Percentiles rank a stretch among this genome's conserved stretches.
These are phyloP conservation scores for Beaufortia kweichowensis DNA, from an alignment of 2,113 vertebrate species.

Conservation along the genomic window DNA sequence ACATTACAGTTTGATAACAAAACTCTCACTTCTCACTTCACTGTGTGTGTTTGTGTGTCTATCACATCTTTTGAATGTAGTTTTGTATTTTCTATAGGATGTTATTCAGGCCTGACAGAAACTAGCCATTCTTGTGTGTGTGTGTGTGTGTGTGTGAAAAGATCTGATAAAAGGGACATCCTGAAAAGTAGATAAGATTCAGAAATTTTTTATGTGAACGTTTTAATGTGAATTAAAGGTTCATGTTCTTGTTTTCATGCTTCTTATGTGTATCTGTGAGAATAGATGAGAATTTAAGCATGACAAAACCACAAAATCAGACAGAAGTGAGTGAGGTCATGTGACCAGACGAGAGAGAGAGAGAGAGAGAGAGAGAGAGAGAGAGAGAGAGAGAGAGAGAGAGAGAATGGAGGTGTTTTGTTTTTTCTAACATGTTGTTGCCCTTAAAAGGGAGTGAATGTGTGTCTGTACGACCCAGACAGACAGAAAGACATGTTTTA, in stretches of 20 bases:
- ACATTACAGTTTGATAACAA: no score
- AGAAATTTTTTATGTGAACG: no score
- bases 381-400: background rate
- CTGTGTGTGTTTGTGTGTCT: background rate
- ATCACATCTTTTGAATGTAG: background rate
- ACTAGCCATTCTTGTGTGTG: conserved; percentile 7
- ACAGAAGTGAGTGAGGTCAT: background rate
- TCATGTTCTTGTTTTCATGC: no score
- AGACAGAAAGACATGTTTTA: conserved; percentile 14
- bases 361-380: no score
- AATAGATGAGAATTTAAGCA: background rate
- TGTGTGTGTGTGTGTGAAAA: conserved; percentile 6
- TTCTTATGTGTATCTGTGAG: no score
- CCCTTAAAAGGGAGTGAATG: conserved; percentile 50
- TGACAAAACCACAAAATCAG: background rate
- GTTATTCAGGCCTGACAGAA: conserved; percentile 18
- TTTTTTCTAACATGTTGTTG: conserved; percentile 14
- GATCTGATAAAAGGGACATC: background rate
- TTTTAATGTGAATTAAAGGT: no score
- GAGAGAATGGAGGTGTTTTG: background rate
- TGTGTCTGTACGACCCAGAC: background rate
- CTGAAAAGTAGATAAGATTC: no score
- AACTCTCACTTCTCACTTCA: background rate
- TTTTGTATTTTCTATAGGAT: conserved; percentile 17
- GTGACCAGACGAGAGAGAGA: background rate